These are phyloP conservation scores for Danio tinwini DNA, from an alignment of 2,797 vertebrate species.

Conservation along the genomic window DNA sequence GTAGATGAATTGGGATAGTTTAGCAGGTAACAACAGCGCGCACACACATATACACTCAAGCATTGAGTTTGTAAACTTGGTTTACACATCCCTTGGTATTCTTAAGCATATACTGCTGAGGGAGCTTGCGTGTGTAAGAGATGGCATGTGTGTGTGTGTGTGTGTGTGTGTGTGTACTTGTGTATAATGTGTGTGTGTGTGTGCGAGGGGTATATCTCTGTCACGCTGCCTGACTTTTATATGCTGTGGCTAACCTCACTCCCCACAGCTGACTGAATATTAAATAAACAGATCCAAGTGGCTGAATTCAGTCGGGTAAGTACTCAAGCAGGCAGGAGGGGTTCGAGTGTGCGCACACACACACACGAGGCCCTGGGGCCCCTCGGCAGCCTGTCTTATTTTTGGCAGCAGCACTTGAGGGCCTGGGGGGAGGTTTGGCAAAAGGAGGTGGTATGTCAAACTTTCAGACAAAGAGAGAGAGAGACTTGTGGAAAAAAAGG, in stretches of 20 bases:
- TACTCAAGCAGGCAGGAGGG: conserved; percentile 67
- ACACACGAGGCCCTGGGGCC: conserved; percentile 65
- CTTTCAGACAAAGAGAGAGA: conserved; percentile 48
- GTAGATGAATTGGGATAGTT: no score
- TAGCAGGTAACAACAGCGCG: not conserved
- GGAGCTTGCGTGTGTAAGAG: conserved; percentile 27
- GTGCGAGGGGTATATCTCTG: conserved; percentile 72
- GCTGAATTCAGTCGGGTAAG: conserved; percentile 74
- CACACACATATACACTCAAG: not conserved
- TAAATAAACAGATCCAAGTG: conserved; percentile 85
- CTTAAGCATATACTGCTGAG: conserved; percentile 31
- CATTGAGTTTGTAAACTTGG: conserved; percentile 26
- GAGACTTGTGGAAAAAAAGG: conserved; percentile 28
- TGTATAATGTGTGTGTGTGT: conserved; percentile 25
- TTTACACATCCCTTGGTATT: conserved; percentile 39
- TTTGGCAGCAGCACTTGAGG: conserved; percentile 75
- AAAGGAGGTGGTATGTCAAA: conserved; percentile 41
- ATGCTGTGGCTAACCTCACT: conserved; percentile 85
- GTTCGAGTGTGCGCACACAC: conserved; percentile 37
- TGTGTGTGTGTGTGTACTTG: conserved; percentile 18
- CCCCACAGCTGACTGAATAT: conserved; percentile 86
- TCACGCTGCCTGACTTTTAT: conserved; percentile 83
- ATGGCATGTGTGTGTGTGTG: conserved; percentile 32
- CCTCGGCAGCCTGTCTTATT: conserved; percentile 78
- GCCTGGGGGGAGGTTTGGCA: conserved; percentile 47